These are phyloP conservation scores for Pristis pectinata DNA, from an alignment of 2,797 vertebrate genomes.

Conservation along the genomic window DNA sequence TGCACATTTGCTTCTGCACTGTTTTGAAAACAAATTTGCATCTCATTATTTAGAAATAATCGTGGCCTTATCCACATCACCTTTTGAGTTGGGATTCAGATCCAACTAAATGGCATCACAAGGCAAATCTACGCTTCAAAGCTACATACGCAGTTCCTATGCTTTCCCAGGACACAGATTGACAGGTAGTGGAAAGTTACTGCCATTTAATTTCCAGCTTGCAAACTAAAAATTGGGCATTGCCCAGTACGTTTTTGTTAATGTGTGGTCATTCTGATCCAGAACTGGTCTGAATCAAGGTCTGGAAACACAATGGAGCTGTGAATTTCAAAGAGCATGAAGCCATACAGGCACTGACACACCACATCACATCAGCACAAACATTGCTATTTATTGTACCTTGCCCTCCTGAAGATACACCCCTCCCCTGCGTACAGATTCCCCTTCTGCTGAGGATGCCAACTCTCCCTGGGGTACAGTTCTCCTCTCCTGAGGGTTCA, in stretches of 20 bases:
- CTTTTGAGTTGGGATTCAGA: neutral
- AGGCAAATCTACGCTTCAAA: too few species aligned
- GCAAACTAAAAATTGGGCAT: neutral
- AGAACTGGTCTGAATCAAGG: neutral
- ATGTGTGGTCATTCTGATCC: neutral
- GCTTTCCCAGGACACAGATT: too few species aligned
- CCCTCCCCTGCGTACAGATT: neutral
- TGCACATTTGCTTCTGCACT: neutral
- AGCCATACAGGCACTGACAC: neutral
- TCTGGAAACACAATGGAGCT: neutral
- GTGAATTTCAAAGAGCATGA: neutral
- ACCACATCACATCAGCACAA: neutral
- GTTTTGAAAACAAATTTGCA: neutral
- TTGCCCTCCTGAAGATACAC: neutral
- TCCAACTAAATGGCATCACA: neutral
- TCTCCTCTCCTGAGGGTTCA: neutral
- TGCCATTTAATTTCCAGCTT: neutral
- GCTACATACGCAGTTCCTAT: too few species aligned
- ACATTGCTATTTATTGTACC: neutral
- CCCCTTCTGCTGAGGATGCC: too few species aligned
- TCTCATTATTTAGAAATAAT: neutral
- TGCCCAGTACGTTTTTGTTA: neutral
- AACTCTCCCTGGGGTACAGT: too few species aligned
- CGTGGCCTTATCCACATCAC: neutral
- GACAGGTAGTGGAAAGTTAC: too few species aligned